Percentiles rank a stretch among this genome's conserved stretches.
phyloP scores from a whole-genome alignment of 2,888 invertebrate species.

The Geotrupes spiniger region DNA sequence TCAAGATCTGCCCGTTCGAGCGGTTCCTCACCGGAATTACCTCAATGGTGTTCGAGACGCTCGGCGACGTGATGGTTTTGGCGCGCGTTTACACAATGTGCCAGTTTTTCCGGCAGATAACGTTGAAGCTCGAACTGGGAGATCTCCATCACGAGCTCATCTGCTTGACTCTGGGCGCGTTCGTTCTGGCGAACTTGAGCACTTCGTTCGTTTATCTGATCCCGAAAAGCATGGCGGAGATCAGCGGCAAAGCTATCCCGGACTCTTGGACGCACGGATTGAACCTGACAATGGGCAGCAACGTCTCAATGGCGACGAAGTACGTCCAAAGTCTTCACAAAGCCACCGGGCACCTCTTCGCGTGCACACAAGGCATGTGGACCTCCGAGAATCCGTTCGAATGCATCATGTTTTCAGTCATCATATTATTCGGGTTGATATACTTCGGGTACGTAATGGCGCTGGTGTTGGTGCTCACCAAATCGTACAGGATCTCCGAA shows the following conservation, averaged over 20 bases:
- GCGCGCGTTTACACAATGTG: conserved; percentile 8
- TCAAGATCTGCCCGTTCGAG: background rate
- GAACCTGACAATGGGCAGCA: background rate
- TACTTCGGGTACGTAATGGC: conserved; percentile 13
- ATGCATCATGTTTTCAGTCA: conserved; percentile 8
- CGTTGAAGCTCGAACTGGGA: conserved; percentile 11
- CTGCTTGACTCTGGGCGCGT: conserved; percentile 7
- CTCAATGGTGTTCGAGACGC: background rate
- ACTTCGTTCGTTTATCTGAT: conserved; percentile 6
- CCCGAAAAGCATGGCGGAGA: background rate
- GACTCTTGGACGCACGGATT: conserved; percentile 8
- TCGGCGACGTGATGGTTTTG: conserved; percentile 4
- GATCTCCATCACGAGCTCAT: conserved; percentile 13
- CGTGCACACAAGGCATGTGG: conserved; percentile 13
- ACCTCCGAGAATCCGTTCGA: background rate
- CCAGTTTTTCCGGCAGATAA: conserved; percentile 10
- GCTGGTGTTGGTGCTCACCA: conserved; percentile 9
- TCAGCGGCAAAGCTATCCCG: background rate
- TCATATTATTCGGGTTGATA: conserved; percentile 8
- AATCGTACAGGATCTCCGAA: conserved; percentile 11
- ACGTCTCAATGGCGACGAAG: background rate
- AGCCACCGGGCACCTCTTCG: conserved; percentile 10
- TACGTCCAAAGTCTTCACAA: conserved; percentile 14
- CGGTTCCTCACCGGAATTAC: background rate
- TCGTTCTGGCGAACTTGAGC: conserved; percentile 9